Percentiles rank a stretch among this genome's conserved stretches.
These are phyloP conservation scores for Escarpia spicata DNA, from an alignment of 2,888 invertebrate genomes.

Conservation along the genomic window DNA sequence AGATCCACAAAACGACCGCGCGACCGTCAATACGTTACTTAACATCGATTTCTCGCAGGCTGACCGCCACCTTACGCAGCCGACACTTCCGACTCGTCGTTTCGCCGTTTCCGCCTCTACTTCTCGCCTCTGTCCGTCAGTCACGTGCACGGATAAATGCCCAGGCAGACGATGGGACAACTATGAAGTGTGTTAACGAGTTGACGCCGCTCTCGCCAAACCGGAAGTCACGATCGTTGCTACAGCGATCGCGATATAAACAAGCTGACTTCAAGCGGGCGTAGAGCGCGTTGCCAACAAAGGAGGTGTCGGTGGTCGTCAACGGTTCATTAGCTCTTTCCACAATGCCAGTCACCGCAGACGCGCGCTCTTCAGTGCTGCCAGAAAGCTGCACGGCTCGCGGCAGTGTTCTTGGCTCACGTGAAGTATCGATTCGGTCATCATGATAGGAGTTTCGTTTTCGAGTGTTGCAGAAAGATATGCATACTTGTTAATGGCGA, in stretches of 20 bases:
- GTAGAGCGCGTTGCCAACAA: background rate
- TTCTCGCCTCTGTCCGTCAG: background rate
- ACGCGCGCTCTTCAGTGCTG: no score
- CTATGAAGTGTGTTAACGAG: background rate
- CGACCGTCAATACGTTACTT: background rate
- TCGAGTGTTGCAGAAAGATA: background rate
- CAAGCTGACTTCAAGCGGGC: background rate
- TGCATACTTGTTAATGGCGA: background rate
- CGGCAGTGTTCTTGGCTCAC: background rate
- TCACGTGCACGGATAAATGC: background rate
- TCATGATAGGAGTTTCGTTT: background rate
- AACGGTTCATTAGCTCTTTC: background rate
- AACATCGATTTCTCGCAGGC: background rate
- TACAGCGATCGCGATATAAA: conserved; percentile 9
- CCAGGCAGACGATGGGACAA: background rate
- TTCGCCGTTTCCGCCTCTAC: background rate
- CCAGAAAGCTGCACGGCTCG: no score
- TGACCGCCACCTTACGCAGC: background rate
- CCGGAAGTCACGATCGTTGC: conserved; percentile 16
- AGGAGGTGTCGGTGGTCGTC: background rate
- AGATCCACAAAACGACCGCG: background rate
- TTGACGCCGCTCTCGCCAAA: background rate
- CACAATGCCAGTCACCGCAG: no score
- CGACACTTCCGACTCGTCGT: background rate
- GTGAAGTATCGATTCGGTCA: background rate